Conservation (phyloP, 1,140 invertebrate species). For the Neotoxoptera formosana region DNA sequence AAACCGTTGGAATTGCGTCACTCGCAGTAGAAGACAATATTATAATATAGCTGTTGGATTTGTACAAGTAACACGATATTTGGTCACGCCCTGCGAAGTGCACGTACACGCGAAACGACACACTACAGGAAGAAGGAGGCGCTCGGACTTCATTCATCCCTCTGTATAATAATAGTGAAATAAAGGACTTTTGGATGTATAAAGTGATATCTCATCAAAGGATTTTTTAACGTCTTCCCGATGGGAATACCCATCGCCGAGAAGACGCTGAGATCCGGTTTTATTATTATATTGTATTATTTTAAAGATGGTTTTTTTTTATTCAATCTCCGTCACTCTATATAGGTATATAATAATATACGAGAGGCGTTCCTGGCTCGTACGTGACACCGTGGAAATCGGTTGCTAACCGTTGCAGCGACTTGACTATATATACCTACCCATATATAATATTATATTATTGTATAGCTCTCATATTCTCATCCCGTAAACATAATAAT, state of each 20-base stretch:
- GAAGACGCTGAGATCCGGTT: constrained; percentile 52
- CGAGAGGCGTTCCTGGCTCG: constrained; percentile 41
- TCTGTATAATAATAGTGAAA: background rate
- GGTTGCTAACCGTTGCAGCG: constrained; percentile 39
- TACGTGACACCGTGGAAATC: constrained; percentile 54
- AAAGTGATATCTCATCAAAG: constrained; percentile 12
- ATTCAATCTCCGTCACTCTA: background rate
- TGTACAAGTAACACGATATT: constrained; percentile 25
- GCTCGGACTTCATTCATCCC: constrained; percentile 37
- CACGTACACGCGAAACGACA: background rate
- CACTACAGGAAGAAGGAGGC: constrained; percentile 48
- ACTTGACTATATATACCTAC: too few species aligned
- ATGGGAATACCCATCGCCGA: constrained; percentile 35
- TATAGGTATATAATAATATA: background rate
- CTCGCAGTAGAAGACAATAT: background rate
- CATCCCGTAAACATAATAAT: background rate
- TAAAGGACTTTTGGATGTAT: background rate
- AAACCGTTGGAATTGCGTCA: background rate
- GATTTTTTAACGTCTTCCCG: constrained; percentile 51
- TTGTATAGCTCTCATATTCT: background rate
- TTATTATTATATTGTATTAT: constrained; percentile 34
- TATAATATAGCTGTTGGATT: background rate
- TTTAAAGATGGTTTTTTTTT: constrained; percentile 29
- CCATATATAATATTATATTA: too few species aligned
- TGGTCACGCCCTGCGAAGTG: background rate